Base-by-base conservation (phyloP, 1,140 invertebrate genomes). In the Phthorimaea operculella region DNA sequence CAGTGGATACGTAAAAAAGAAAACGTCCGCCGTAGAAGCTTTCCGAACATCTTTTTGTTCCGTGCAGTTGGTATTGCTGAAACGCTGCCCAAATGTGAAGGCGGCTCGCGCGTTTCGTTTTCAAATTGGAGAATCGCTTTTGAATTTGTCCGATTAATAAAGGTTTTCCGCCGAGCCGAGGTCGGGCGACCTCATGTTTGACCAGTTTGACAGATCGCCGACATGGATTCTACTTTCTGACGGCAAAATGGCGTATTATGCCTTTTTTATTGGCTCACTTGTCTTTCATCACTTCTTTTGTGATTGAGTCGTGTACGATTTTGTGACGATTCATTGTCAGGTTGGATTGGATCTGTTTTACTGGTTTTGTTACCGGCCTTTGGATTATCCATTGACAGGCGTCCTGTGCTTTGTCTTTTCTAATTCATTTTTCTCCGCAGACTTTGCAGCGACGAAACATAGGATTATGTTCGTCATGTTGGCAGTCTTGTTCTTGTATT, bases 191-290 rank as follows among this genome's bases (percentile, higher is more conserved):
- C 57, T 49, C 55, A 70, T 82, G 76, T 84, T 83, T 84, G 79
- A 76, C 74, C 81, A 80, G 79, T 82, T 82, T 82, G 81, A 84
- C 81, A 84, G 77, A 82, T 82, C 67, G 77, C 68, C 74, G 69
- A 78, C 76, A 72, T 76, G 76, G 70, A 76, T 72, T 72, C 74
- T 70, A 73, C 77, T 82, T 83, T 78, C 70, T 72, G 77, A 79
- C 68, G 73, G 71, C 68, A 74, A 79, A 81, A 79, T 82, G 73
- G 68, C 74, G 76, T 79, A 80, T 76, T 82, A 79, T 79, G 72
- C 70, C 60, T 79, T 82, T 79, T 84, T 82, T 70, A 74, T 79
- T 71, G 72, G 68, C 55, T 64, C 74, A 73, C 74, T 82, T 80
- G 74, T 83, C 76, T 78, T 74, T 79, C 80, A 74, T 68, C 75